Evolutionary conservation across 2,113 vertebrate species (phyloP).

Genomic region (Colossoma macropomum): DNA sequence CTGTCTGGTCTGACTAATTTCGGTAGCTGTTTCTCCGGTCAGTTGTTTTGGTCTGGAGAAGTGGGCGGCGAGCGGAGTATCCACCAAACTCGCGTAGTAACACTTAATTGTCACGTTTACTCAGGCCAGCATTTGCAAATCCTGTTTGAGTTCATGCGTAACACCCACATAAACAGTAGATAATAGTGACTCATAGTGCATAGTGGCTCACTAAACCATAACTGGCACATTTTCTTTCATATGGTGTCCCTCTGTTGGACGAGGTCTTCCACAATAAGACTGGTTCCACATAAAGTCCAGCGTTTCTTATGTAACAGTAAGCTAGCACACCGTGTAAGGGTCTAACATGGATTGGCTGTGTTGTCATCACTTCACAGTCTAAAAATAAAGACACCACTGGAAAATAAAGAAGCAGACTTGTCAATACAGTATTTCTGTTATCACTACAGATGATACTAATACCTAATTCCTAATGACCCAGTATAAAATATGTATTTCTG

Average conservation of each 20-base stretch:
- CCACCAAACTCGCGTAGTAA: conserved; percentile 50
- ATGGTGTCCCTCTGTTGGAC: conserved; percentile 25
- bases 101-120: conserved; percentile 55
- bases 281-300: not conserved
- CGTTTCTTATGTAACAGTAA: not conserved
- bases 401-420: not conserved
- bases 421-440: not conserved
- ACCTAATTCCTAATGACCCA: not conserved
- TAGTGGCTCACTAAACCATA: conserved; percentile 47
- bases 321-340: not conserved
- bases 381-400: not conserved
- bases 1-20: conserved; percentile 41
- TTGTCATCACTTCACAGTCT: not conserved
- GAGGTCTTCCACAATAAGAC: not conserved
- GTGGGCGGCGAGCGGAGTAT: conserved; percentile 36
- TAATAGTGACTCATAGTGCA: conserved; percentile 45
- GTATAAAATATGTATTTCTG: not conserved
- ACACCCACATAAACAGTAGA: conserved; percentile 49
- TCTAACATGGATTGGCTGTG: not conserved
- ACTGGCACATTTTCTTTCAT: conserved; percentile 38
- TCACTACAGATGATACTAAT: not conserved
- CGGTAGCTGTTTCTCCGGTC: conserved; percentile 31
- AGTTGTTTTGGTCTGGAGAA: conserved; percentile 48
- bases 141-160: conserved; percentile 44
- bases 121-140: conserved; percentile 54